Evolutionary conservation across 2,797 vertebrate genomes (phyloP).

Genomic region (Scarus forsteni): DNA sequence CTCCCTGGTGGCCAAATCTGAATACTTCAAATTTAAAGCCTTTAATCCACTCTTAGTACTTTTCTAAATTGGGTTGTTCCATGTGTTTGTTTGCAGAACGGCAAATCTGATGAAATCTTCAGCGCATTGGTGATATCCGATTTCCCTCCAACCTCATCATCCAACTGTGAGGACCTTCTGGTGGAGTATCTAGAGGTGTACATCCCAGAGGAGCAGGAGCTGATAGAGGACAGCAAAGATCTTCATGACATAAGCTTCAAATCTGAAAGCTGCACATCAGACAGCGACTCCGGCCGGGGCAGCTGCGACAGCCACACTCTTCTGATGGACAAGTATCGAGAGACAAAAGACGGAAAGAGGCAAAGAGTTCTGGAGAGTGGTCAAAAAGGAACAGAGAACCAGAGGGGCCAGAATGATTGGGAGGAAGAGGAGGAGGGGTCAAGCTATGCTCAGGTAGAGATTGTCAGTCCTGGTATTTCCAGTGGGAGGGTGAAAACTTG

Average conservation of each 20-base stretch:
- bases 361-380: conserved; percentile 30
- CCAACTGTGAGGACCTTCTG: conserved; percentile 89
- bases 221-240: conserved; percentile 80
- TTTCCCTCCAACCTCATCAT: conserved; percentile 84
- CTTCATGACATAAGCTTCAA: conserved; percentile 73
- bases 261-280: conserved; percentile 77
- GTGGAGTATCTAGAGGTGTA: conserved; percentile 93
- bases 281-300: conserved; percentile 91
- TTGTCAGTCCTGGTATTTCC: conserved; percentile 49
- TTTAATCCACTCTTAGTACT: not conserved
- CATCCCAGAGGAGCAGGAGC: conserved; percentile 85
- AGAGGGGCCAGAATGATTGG: conserved; percentile 33
- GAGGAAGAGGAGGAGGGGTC: conserved; percentile 10
- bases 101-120: conserved; percentile 89
- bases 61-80: conserved; percentile 1
- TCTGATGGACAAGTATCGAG: conserved; percentile 86
- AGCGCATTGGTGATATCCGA: conserved; percentile 88
- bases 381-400: not conserved
- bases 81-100: conserved; percentile 80
- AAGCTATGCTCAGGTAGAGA: conserved; percentile 21
- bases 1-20: too few relatives aligned
- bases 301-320: conserved; percentile 93
- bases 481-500: conserved; percentile 83
- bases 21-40: not conserved
- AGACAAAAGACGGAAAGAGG: conserved; percentile 48